Percentiles rank a stretch among this genome's conserved stretches.
phyloP scores from a whole-genome alignment of 2,888 invertebrate species.

The Cataglyphis rosenhaueri region DNA sequence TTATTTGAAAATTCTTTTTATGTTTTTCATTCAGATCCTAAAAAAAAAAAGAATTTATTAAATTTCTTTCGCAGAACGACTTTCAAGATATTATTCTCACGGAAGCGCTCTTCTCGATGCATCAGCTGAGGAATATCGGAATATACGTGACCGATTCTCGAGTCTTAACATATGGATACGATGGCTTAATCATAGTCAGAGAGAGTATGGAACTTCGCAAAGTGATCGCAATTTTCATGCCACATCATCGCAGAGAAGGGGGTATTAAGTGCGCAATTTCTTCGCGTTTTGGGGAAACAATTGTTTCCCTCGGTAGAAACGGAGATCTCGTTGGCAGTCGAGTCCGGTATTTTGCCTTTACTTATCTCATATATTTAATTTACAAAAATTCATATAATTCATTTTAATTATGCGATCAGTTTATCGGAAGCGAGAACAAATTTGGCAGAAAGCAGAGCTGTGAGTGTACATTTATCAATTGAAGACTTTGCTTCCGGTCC shows the following conservation, averaged over 20 bases:
- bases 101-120: conserved; percentile 77
- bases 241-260: conserved; percentile 84
- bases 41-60: background rate
- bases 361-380: background rate
- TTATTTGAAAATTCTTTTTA: background rate
- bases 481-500: conserved; percentile 2
- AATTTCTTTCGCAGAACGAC: conserved; percentile 67
- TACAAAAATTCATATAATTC: background rate
- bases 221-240: conserved; percentile 77
- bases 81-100: conserved; percentile 63
- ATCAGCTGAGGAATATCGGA: conserved; percentile 84
- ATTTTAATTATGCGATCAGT: conserved; percentile 9
- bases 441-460: background rate
- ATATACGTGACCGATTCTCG: conserved; percentile 67
- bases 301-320: conserved; percentile 86
- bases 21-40: background rate
- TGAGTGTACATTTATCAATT: conserved; percentile 4
- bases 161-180: conserved; percentile 84
- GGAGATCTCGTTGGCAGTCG: conserved; percentile 78
- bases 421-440: conserved; percentile 23
- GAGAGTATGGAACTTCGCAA: conserved; percentile 74
- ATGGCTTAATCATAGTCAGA: conserved; percentile 85
- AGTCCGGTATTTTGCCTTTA: conserved; percentile 57
- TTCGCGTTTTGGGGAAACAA: conserved; percentile 76
- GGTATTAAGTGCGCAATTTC: conserved; percentile 86